These are phyloP conservation scores for Ginglymostoma cirratum DNA, from an alignment of 2,113 vertebrate species.

Conservation along the genomic window DNA sequence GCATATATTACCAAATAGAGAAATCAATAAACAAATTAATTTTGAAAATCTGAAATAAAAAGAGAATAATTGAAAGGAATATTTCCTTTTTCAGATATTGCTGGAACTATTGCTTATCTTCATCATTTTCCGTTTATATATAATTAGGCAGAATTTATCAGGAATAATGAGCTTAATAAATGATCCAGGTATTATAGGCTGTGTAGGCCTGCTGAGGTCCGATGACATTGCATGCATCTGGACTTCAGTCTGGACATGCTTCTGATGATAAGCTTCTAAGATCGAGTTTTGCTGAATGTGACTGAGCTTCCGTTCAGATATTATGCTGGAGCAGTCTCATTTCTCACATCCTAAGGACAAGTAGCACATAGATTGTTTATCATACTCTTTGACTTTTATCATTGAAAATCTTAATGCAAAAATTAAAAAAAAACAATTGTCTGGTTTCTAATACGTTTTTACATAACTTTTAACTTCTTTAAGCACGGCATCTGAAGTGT, in stretches of 20 bases:
- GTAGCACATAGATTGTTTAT: not conserved
- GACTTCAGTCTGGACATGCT: not conserved
- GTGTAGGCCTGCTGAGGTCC: not conserved
- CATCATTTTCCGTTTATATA: not conserved
- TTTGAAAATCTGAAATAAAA: not conserved
- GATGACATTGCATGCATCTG: not conserved
- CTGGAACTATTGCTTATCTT: not conserved
- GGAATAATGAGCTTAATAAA: not conserved
- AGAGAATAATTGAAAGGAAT: not conserved
- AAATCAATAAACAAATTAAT: not conserved
- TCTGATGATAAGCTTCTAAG: not conserved
- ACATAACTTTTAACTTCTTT: not conserved
- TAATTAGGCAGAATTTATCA: not conserved
- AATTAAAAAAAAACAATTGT: not conserved
- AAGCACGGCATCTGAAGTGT: not conserved
- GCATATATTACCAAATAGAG: not conserved
- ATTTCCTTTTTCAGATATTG: not conserved
- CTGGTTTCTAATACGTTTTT: not conserved
- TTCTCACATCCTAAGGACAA: not conserved
- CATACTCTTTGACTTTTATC: not conserved
- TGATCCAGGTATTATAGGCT: not conserved
- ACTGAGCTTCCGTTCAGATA: not conserved
- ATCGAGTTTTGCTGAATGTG: not conserved
- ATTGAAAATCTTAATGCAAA: not conserved
- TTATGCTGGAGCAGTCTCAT: not conserved